A percentile compares a stretch with the other conserved stretches of the same genome.
Conservation (phyloP, 1,140 invertebrate genomes). For the Adelges cooleyi region DNA sequence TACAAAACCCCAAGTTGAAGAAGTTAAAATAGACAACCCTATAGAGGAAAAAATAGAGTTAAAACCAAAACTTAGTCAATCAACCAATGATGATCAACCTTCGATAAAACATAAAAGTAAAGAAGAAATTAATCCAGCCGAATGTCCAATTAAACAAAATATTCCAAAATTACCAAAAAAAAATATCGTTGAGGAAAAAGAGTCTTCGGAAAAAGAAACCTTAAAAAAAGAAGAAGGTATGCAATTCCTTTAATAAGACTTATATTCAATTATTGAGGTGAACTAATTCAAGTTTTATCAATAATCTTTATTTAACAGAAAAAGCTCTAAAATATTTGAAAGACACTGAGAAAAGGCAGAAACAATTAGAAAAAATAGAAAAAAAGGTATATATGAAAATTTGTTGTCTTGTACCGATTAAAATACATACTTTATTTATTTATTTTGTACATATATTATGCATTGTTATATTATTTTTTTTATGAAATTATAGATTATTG, state of each 20-base stretch:
- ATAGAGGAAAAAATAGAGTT: not conserved
- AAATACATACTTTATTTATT: no score
- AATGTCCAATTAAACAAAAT: not conserved
- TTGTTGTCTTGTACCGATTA: no score
- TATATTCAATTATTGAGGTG: no score
- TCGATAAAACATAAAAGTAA: not conserved
- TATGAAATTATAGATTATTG: constrained; percentile 18
- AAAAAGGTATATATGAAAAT: constrained; percentile 17
- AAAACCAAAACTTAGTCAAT: not conserved
- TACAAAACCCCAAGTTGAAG: constrained; percentile 31
- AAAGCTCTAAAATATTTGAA: constrained; percentile 12
- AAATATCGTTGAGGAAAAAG: constrained; percentile 23
- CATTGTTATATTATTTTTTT: no score
- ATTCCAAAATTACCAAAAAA: not conserved
- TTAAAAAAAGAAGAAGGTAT: constrained; percentile 18
- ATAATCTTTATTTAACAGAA: no score
- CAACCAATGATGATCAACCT: not conserved
- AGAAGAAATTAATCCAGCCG: not conserved
- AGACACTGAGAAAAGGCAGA: constrained; percentile 13
- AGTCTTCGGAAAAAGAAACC: not conserved
- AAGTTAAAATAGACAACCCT: not conserved
- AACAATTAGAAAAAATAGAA: constrained; percentile 22
- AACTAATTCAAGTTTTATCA: no score
- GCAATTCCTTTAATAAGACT: no score
- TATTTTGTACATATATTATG: no score